Base-by-base conservation (phyloP, 2,113 vertebrate genomes). In the Centrocercus urophasianus region DNA sequence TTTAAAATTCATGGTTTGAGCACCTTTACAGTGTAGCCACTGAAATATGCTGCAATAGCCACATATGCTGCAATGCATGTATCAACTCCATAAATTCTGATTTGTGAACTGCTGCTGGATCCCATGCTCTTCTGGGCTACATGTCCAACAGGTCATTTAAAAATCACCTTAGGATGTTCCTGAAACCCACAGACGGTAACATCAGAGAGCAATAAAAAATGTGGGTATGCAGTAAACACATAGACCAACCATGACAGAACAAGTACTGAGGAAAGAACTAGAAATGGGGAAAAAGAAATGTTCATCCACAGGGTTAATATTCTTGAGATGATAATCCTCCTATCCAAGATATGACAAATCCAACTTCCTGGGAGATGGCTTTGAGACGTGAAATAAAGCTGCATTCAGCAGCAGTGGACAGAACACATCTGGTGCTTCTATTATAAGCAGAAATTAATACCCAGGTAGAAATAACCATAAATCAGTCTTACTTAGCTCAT, bases 401-500 rank as follows among this genome's bases (percentile, higher is more conserved):
- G 86, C 63, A 70, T 63, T 89, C 93, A 85, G 87, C 67, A 52
- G 77, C 78, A 56, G 60, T 66, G 93, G 93, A 74, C 89, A 88
- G 88, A 87, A 95, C 67, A 72, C 63, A 67, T 78, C 93, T 93
- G 71, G 19, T 16, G 71, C 86, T 86, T 95, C 89, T 92, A 81
- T 97, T 97, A 78, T 89, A 90, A 93, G 94, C 86, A 90, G 86
- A 95, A 97, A 96, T 96, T 97, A 98, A 97, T 96, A 97, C 95
- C 87, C 97, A 95, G 95, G 95, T 97, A 92, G 93, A 95, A 98
- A 97, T 95, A 96, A 97, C 95, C 79, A 86, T 73, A 97, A 93
- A 97, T 96, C 91, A 96, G 93, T 93, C 96, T 95, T 95, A 91
- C 93, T 97, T 96, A 96, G 95, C 66, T 96, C 96, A 85, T 96